Conservation (phyloP, 2,888 invertebrate genomes). For the Anaspis maculata region DNA sequence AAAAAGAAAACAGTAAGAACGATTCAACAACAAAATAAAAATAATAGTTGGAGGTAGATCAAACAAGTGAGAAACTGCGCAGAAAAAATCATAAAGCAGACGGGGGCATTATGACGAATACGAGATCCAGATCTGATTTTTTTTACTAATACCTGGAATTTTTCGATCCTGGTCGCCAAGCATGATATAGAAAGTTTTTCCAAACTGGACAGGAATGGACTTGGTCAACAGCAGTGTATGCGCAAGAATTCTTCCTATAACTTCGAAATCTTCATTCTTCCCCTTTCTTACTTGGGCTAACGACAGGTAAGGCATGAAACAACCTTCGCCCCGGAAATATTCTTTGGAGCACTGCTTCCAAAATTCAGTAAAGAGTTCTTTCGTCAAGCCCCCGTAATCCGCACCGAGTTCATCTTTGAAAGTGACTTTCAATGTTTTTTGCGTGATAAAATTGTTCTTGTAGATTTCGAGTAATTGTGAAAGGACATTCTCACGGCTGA, state of each 20-base stretch:
- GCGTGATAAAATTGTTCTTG: neutral
- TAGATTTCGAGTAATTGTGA: neutral
- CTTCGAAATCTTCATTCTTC: neutral
- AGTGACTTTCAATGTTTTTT: neutral
- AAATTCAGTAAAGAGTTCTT: neutral
- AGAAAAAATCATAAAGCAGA: too few relatives aligned
- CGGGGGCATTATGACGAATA: too few relatives aligned
- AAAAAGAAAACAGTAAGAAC: too few relatives aligned
- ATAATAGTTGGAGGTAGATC: too few relatives aligned
- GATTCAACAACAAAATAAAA: too few relatives aligned
- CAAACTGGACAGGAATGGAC: neutral
- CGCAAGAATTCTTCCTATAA: conserved; percentile 4
- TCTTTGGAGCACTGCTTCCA: neutral
- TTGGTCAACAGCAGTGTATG: conserved; percentile 2
- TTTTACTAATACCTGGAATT: neutral
- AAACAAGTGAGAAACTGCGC: too few relatives aligned
- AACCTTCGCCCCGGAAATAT: conserved; percentile 3
- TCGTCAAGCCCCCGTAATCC: neutral
- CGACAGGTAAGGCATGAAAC: neutral
- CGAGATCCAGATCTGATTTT: neutral
- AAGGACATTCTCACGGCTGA: neutral
- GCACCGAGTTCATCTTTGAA: neutral
- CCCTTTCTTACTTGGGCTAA: conserved; percentile 1
- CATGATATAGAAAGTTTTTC: conserved; percentile 1
- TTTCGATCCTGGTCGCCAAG: neutral